Conservation (phyloP, 2,797 vertebrate genomes). For the Oreonectes daqikongensis region DNA sequence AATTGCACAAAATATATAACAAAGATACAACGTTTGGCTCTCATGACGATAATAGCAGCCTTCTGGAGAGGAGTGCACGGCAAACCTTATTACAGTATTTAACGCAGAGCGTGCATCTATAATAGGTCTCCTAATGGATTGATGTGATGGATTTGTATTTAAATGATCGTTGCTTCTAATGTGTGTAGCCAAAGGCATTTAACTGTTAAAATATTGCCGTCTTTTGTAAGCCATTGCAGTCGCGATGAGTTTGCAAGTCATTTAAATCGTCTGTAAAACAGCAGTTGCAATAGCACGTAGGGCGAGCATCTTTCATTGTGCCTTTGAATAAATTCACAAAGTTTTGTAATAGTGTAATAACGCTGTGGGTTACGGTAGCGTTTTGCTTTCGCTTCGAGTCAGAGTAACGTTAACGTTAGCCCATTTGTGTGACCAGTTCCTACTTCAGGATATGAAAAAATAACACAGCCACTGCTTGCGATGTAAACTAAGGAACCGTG, state of each 20-base stretch:
- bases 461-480: background rate
- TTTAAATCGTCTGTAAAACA: background rate
- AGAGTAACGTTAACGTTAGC: background rate
- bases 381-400: background rate
- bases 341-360: background rate
- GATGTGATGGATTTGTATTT: conserved; percentile 1
- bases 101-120: background rate
- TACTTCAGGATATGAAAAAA: background rate
- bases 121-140: background rate
- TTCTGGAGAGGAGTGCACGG: background rate
- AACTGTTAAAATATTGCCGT: background rate
- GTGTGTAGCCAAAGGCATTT: background rate
- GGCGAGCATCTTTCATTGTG: background rate
- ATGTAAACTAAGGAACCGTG: background rate
- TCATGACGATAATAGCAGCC: background rate
- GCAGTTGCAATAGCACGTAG: background rate
- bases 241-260: conserved; percentile 25
- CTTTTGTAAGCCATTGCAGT: background rate
- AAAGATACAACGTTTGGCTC: too few relatives aligned
- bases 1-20: background rate
- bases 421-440: conserved; percentile 1
- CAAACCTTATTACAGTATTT: background rate
- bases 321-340: background rate
- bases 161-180: background rate
- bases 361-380: background rate